Conservation (phyloP, 92 coral and sea anemone species). For the Palythoa heliodiscus region DNA sequence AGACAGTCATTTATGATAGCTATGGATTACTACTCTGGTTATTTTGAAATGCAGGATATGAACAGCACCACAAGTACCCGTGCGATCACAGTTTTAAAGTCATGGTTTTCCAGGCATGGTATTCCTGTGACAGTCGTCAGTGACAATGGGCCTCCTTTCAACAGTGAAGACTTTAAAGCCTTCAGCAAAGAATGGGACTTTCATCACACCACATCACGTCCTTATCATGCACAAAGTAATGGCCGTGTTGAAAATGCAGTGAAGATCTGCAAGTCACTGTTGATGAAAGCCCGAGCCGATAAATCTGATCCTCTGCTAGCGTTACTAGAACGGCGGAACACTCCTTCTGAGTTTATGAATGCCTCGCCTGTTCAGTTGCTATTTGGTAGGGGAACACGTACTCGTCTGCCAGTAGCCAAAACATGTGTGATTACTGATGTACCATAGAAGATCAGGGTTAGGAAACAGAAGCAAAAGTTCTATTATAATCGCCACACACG, state of each 20-base stretch:
- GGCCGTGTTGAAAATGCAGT: conserved; percentile 38
- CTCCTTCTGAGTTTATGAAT: conserved; percentile 37
- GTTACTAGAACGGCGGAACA: conserved; percentile 51
- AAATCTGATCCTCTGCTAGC: conserved; percentile 41
- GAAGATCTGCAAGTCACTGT: conserved; percentile 47
- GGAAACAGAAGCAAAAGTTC: conserved; percentile 10
- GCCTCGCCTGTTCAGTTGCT: conserved; percentile 49
- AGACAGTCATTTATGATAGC: conserved; percentile 44
- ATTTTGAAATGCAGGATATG: conserved; percentile 53
- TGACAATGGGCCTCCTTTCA: conserved; percentile 58
- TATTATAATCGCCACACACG: conserved; percentile 29
- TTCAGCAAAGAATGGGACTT: conserved; percentile 47
- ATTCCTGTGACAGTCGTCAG: conserved; percentile 48
- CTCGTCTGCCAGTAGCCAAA: conserved; percentile 54
- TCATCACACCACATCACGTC: conserved; percentile 42
- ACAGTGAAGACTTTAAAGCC: conserved; percentile 42
- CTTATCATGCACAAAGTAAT: conserved; percentile 46
- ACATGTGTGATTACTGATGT: conserved; percentile 8
- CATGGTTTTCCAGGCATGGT: conserved; percentile 51
- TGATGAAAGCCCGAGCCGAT: conserved; percentile 45
- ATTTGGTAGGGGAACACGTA: conserved; percentile 42
- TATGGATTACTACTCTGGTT: conserved; percentile 43
- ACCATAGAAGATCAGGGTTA: conserved; percentile 16
- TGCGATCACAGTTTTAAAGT: conserved; percentile 39
- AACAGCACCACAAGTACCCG: conserved; percentile 31